phyloP scores from a whole-genome alignment of 1,140 invertebrate genomes.

The Ericerus pela region DNA sequence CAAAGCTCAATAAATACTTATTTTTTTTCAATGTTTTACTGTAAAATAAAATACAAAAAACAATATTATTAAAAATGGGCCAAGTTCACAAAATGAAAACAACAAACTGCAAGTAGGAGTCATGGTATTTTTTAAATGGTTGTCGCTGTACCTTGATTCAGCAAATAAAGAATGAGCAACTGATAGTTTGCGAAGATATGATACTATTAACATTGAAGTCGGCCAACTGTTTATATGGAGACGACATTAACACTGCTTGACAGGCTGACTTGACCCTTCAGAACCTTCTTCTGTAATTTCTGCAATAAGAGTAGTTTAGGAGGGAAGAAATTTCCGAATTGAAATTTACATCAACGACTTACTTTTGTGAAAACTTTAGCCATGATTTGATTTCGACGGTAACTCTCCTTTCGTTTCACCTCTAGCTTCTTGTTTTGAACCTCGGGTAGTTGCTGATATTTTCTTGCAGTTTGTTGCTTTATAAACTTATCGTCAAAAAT shows the following conservation, averaged over 20 bases:
- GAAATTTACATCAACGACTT: constrained; percentile 7
- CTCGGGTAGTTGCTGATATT: constrained; percentile 35
- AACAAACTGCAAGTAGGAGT: no score
- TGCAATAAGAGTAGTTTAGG: constrained; percentile 22
- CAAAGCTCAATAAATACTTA: no score
- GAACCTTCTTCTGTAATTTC: constrained; percentile 36
- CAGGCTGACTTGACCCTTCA: constrained; percentile 35
- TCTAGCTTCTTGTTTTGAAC: constrained; percentile 33
- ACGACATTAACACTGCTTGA: constrained; percentile 33
- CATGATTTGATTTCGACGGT: constrained; percentile 37
- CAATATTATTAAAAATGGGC: no score
- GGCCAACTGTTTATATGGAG: no score
- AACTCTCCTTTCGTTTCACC: constrained; percentile 34
- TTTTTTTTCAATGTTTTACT: no score
- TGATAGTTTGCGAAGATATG: no score
- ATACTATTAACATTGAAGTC: no score
- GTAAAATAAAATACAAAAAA: no score
- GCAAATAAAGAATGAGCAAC: no score
- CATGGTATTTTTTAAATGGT: no score
- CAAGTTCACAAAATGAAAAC: no score
- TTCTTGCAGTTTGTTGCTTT: constrained; percentile 32
- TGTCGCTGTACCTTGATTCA: no score
- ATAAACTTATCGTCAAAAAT: constrained; percentile 35
- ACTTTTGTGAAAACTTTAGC: constrained; percentile 38
- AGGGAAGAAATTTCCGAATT: not conserved